A percentile compares a stretch with the other conserved stretches of the same genome.
These are phyloP conservation scores for Xyrichtys novacula DNA, from an alignment of 2,797 vertebrate genomes.

Conservation along the genomic window DNA sequence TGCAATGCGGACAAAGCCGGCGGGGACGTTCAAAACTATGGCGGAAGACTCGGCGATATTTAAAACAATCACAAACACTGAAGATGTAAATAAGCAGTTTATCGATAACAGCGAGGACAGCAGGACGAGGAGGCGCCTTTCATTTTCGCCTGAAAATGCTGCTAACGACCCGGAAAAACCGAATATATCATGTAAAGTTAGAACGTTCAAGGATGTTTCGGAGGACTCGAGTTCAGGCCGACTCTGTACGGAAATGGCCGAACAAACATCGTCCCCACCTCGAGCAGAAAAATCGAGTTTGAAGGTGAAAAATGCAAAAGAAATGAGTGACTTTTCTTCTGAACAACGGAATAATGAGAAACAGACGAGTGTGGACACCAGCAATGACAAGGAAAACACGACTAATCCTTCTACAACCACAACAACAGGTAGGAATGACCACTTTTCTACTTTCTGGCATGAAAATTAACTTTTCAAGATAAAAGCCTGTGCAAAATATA, in stretches of 20 bases:
- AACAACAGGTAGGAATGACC: constrained; percentile 35
- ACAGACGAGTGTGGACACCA: neutral
- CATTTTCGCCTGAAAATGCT: constrained; percentile 19
- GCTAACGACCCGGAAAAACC: neutral
- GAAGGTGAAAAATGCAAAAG: constrained; percentile 10
- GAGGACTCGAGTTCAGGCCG: constrained; percentile 18
- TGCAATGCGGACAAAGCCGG: constrained; percentile 59
- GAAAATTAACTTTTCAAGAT: too few species aligned
- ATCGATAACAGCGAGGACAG: neutral
- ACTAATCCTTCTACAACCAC: neutral
- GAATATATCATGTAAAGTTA: neutral
- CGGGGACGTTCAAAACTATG: constrained; percentile 80
- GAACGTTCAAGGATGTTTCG: constrained; percentile 29
- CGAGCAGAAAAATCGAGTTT: neutral
- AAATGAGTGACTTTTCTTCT: neutral
- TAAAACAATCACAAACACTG: constrained; percentile 1
- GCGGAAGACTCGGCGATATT: constrained; percentile 38
- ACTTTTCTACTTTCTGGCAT: too few species aligned
- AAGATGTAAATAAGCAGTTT: neutral
- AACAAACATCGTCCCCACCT: neutral
- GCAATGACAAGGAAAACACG: constrained; percentile 66
- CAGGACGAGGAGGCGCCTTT: constrained; percentile 7
- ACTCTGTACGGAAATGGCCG: constrained; percentile 20
- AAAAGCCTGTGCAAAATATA: too few species aligned
- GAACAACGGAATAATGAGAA: neutral